phyloP scores from a whole-genome alignment of 2,113 vertebrate genomes.

The Pollimyrus isidori region DNA sequence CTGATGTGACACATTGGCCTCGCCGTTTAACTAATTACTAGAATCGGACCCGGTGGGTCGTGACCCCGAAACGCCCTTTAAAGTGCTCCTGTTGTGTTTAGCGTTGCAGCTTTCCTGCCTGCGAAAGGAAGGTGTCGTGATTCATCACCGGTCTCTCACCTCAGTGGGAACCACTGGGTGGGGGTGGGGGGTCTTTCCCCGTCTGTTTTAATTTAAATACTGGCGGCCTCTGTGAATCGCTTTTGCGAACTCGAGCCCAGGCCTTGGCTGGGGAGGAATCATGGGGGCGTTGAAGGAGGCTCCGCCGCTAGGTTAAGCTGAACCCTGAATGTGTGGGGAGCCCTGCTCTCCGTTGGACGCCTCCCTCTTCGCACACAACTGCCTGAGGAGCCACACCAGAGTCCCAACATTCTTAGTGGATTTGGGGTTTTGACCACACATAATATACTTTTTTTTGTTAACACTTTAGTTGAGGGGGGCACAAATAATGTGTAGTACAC shows the following conservation, averaged over 20 bases:
- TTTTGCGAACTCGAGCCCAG: background rate
- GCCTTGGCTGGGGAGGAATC: background rate
- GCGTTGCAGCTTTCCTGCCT: background rate
- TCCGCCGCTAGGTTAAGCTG: background rate
- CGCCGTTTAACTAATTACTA: background rate
- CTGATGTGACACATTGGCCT: background rate
- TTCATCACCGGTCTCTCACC: background rate
- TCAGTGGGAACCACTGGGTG: background rate
- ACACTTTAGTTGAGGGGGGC: no score
- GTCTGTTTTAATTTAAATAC: background rate
- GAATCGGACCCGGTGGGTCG: background rate
- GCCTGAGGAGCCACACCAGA: background rate
- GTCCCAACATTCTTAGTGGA: background rate
- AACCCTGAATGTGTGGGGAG: background rate
- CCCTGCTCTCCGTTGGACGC: background rate
- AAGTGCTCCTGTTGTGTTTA: background rate
- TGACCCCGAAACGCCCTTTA: background rate
- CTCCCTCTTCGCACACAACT: background rate
- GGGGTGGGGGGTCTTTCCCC: background rate
- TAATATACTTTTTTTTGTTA: no score
- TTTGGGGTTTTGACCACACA: background rate
- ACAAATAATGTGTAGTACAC: no score
- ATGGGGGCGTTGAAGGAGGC: background rate
- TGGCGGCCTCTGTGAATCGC: background rate
- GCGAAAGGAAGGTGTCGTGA: background rate